Base-by-base conservation (phyloP, 1,140 invertebrate species). In the Anoplolepis gracilipes region DNA sequence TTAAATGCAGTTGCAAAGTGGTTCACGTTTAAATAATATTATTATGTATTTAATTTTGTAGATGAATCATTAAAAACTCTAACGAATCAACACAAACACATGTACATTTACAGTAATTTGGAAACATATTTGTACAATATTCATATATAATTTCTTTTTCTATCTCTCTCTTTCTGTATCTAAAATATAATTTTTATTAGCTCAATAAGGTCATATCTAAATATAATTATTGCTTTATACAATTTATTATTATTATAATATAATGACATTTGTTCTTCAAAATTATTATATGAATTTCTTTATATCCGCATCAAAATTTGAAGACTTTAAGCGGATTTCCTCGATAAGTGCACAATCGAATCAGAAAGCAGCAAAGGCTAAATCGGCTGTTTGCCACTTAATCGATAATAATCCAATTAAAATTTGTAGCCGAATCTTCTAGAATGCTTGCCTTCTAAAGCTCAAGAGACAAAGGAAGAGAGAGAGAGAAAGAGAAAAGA, bases 391-490 rank as follows among this genome's bases (percentile, higher is more conserved):
- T 87, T 67, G 84, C 22, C 11, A 30, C 61, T 55, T 61, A 75
- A 86, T 87, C 69, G 42, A 86, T 87, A 85, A 85, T 81, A 86
- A 86, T 87, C 59, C 69, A 82, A 87, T 87, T 87, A 86, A 86
- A 87, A 87, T 70, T 73, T 39, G 33, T 13, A 36, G n/a, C 53
- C 13, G 30, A 55, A 57, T 28, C 28, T 49, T 36, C 25, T 5
- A 16, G n/a, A 2, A 33, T 46, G 13, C 46, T 78, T 49, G 22
- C 11, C n/a, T 28, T 7, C n/a, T 22, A 46, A 19, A 46, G 8
- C 13, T 49, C 16, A 76, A 87, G 76, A 79, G 75, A 53, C 13
- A 53, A 42, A 65, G 11, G 53, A n/a, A 75, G 30, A 65, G 3
- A 73, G 30, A 22, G 30, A 53, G 6, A 73, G 70, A 73, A 33